Evolutionary conservation across 2,113 vertebrate genomes (phyloP).

Genomic region (Dicrurus megarhynchus): DNA sequence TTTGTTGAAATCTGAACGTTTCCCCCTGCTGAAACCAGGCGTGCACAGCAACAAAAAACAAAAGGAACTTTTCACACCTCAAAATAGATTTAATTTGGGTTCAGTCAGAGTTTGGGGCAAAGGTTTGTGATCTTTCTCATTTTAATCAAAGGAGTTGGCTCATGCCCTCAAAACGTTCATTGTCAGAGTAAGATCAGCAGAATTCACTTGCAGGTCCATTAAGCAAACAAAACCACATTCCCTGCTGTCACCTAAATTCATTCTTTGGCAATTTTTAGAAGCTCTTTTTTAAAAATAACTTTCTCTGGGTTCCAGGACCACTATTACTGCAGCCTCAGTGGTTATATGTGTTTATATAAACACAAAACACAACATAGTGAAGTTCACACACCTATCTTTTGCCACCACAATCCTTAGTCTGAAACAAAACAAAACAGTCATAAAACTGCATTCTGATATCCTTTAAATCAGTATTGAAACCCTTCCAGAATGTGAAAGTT

Average conservation of each 20-base stretch:
- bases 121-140: constrained; percentile 33
- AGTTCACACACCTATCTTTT: neutral
- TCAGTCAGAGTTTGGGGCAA: constrained; percentile 48
- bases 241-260: constrained; percentile 32
- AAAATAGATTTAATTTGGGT: constrained; percentile 26
- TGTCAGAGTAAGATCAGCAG: constrained; percentile 46
- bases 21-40: neutral
- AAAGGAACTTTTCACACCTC: constrained; percentile 28
- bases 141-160: constrained; percentile 49
- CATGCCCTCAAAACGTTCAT: constrained; percentile 18
- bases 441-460: constrained; percentile 26
- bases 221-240: constrained; percentile 48
- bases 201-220: constrained; percentile 47
- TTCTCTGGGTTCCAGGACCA: neutral
- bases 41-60: neutral
- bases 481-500: constrained; percentile 63
- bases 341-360: neutral
- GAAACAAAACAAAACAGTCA: neutral
- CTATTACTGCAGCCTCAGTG: neutral
- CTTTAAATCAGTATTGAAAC: constrained; percentile 57
- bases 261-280: constrained; percentile 51
- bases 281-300: constrained; percentile 8
- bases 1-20: neutral
- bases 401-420: neutral
- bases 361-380: neutral